A percentile compares a stretch with the other conserved stretches of the same genome.
Evolutionary conservation across 2,888 invertebrate species (phyloP).

Genomic region (Chymomyza caudatula): DNA sequence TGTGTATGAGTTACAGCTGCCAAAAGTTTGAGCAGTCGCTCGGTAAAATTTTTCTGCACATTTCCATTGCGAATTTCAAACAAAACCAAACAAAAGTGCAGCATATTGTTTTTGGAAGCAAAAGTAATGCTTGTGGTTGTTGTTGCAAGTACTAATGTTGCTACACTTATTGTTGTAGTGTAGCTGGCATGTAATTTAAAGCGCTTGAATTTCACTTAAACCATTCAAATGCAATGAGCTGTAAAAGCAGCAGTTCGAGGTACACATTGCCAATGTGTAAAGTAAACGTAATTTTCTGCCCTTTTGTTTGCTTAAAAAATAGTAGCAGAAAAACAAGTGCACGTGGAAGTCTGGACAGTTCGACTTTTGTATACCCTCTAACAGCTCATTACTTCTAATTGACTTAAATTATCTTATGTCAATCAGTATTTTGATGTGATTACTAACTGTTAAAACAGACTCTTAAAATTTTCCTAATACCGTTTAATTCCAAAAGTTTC

Average conservation of each 20-base stretch:
- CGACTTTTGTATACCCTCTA: too few species aligned
- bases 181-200: slow-evolving; percentile 48
- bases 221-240: slow-evolving; percentile 67
- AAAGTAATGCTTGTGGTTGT: neutral
- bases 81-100: neutral
- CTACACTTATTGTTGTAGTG: too few species aligned
- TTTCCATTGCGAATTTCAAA: slow-evolving; percentile 1
- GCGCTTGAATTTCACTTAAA: slow-evolving; percentile 56
- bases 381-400: too few species aligned
- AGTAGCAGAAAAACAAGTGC: neutral
- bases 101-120: neutral
- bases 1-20: neutral
- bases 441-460: too few species aligned
- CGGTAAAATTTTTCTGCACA: neutral
- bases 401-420: too few species aligned
- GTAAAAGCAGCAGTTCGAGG: slow-evolving; percentile 44
- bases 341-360: too few species aligned
- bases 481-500: too few species aligned
- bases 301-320: neutral
- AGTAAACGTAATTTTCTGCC: neutral
- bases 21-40: neutral
- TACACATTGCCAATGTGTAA: neutral
- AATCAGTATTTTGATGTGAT: too few species aligned
- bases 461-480: too few species aligned
- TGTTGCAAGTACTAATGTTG: too few species aligned